These are phyloP conservation scores for Phorcus lineatus DNA, from an alignment of 2,888 invertebrate species.

Conservation along the genomic window DNA sequence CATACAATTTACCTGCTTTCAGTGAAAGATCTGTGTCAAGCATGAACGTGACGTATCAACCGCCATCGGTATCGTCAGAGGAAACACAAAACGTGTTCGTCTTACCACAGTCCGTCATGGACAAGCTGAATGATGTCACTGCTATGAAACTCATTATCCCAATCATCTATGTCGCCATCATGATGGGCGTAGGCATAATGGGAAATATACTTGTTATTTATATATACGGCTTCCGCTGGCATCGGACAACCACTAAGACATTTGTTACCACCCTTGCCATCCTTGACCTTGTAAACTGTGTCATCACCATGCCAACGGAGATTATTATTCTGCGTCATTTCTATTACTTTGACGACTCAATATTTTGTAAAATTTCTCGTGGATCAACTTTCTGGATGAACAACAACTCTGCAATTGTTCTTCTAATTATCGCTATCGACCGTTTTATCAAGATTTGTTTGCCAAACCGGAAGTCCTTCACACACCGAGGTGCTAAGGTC, in stretches of 20 bases:
- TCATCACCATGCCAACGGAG: constrained; percentile 54
- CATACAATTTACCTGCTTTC: too few relatives aligned
- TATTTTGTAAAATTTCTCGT: constrained; percentile 51
- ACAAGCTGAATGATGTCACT: not conserved
- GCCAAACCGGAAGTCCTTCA: constrained; percentile 46
- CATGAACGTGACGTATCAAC: too few relatives aligned
- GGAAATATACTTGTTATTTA: constrained; percentile 54
- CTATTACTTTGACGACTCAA: constrained; percentile 43
- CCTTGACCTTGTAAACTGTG: constrained; percentile 52
- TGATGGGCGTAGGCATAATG: constrained; percentile 52
- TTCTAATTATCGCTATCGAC: constrained; percentile 54
- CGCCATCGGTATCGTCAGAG: too few relatives aligned
- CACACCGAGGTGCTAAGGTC: constrained; percentile 44
- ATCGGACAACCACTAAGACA: constrained; percentile 48
- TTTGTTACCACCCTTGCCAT: constrained; percentile 53
- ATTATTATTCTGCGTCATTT: constrained; percentile 49
- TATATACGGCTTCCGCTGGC: constrained; percentile 55
- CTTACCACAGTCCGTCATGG: not conserved
- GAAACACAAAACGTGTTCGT: not conserved
- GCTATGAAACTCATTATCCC: constrained; percentile 10
- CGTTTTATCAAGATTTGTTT: constrained; percentile 52
- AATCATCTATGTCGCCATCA: constrained; percentile 46
- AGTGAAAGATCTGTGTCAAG: too few relatives aligned
- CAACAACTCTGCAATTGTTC: constrained; percentile 50
- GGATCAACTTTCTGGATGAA: constrained; percentile 54